These are phyloP conservation scores for Nebria brevicollis DNA, from an alignment of 2,888 invertebrate species.

Conservation along the genomic window DNA sequence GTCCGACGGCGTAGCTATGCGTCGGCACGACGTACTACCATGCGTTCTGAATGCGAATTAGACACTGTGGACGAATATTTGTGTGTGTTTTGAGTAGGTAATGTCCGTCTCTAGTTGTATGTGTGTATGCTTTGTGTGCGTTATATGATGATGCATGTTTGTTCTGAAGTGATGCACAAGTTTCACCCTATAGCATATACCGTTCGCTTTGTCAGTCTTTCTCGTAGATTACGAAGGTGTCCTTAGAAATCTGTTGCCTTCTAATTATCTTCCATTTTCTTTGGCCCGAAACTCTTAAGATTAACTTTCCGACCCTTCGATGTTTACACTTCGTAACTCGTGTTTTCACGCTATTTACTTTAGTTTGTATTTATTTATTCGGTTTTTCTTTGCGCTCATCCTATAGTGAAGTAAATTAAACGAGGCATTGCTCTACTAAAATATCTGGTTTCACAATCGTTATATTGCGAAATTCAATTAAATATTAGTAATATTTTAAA, in stretches of 20 bases:
- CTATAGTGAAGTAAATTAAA: too few species aligned
- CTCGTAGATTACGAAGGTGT: not conserved
- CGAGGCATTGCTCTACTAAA: too few species aligned
- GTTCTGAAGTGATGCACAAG: not conserved
- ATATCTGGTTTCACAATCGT: too few species aligned
- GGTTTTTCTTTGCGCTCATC: not conserved
- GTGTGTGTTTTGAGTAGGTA: not conserved
- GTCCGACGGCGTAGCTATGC: slow-evolving; percentile 49
- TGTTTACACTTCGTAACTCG: not conserved
- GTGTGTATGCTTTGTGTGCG: too few species aligned
- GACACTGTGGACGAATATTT: not conserved
- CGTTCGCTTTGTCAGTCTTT: not conserved
- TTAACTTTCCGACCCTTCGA: not conserved
- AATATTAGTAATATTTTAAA: too few species aligned
- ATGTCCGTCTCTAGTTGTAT: not conserved
- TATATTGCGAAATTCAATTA: too few species aligned
- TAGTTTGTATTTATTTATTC: not conserved
- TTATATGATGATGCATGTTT: too few species aligned
- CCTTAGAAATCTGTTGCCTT: not conserved
- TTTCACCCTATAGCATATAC: not conserved
- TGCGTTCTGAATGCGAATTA: slow-evolving; percentile 60
- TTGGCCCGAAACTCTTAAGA: not conserved
- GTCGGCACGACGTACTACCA: not conserved
- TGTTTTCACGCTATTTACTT: not conserved
- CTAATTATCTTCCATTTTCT: not conserved